A percentile compares a stretch with the other conserved stretches of the same genome.
Conservation (phyloP, 2,888 invertebrate genomes). For the Cerceris rybyensis region DNA sequence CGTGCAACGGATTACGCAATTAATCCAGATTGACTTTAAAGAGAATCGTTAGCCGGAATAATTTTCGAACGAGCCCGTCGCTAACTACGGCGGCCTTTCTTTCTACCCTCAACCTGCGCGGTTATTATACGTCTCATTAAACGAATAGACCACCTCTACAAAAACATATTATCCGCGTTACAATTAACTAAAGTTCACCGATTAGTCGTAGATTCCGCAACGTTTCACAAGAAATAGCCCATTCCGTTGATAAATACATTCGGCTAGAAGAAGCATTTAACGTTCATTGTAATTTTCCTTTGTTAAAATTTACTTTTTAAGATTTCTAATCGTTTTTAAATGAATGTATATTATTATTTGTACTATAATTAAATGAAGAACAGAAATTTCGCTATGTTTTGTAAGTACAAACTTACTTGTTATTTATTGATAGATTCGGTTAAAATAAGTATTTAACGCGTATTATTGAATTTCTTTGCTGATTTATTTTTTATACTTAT, state of each 20-base stretch:
- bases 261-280: neutral
- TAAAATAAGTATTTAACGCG: too few relatives aligned
- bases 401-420: too few relatives aligned
- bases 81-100: constrained; percentile 16
- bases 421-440: too few relatives aligned
- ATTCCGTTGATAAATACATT: neutral
- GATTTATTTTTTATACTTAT: too few relatives aligned
- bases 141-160: constrained; percentile 16
- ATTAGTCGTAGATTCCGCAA: constrained; percentile 13
- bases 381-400: too few relatives aligned
- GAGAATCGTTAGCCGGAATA: neutral
- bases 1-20: constrained; percentile 20
- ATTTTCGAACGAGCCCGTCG: constrained; percentile 21
- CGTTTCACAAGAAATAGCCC: neutral
- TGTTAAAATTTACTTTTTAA: neutral
- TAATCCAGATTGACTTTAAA: constrained; percentile 19
- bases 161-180: constrained; percentile 27
- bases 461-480: too few relatives aligned
- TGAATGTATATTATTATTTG: too few relatives aligned
- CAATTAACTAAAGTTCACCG: constrained; percentile 39
- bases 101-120: constrained; percentile 32
- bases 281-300: neutral
- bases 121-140: constrained; percentile 45
- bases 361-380: too few relatives aligned
- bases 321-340: too few relatives aligned